These are phyloP conservation scores for Albula glossodonta DNA, from an alignment of 2,113 vertebrate genomes.

Conservation along the genomic window DNA sequence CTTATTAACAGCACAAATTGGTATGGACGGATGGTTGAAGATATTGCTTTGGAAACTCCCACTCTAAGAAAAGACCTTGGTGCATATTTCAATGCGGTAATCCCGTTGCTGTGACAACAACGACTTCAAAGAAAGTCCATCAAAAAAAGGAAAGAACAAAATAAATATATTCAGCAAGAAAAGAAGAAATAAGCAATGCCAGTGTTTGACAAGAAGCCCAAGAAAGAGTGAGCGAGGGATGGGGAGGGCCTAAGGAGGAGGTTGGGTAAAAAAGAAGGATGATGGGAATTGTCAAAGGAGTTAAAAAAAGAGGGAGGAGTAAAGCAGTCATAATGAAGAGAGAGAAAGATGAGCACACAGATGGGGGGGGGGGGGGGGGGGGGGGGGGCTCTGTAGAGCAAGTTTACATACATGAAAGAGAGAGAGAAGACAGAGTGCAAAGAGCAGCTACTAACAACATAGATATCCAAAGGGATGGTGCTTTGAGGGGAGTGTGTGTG, in stretches of 20 bases:
- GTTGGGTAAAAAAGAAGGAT: constrained; percentile 34
- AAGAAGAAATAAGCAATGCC: neutral
- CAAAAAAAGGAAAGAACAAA: neutral
- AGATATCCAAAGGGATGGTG: constrained; percentile 13
- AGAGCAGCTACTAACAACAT: neutral
- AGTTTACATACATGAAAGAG: neutral
- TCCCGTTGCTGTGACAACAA: neutral
- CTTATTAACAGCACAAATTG: neutral
- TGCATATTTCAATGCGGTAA: neutral
- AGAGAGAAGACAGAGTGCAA: neutral
- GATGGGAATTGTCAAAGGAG: constrained; percentile 49
- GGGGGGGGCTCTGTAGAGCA: neutral
- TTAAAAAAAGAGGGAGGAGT: neutral
- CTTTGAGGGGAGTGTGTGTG: constrained; percentile 27
- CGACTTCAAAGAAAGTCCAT: neutral
- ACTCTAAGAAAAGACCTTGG: neutral
- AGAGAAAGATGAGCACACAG: no score
- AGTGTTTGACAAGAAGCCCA: constrained; percentile 36
- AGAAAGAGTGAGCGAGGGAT: constrained; percentile 43
- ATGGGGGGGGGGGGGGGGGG: neutral
- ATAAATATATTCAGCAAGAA: neutral
- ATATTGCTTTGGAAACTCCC: neutral
- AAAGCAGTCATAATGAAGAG: neutral
- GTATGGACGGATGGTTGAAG: neutral
- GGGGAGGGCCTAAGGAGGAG: constrained; percentile 45